Evolutionary conservation across 2,888 invertebrate genomes (phyloP).

Genomic region (Cepaea hortensis): DNA sequence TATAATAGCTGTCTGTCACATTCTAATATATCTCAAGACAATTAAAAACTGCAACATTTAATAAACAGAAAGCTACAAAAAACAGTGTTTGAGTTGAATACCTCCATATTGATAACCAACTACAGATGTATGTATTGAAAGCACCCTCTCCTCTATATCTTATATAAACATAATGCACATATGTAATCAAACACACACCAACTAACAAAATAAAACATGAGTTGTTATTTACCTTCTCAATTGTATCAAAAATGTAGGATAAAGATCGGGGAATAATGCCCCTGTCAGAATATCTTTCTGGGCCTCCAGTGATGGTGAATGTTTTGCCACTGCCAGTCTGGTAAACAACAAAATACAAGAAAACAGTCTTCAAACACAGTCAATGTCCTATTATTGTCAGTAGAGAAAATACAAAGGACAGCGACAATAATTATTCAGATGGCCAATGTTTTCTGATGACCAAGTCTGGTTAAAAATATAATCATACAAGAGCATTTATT

Average conservation of each 20-base stretch:
- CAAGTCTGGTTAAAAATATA: too few relatives aligned
- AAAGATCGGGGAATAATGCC: conserved; percentile 76
- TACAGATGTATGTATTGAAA: too few relatives aligned
- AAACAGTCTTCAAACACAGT: conserved; percentile 76
- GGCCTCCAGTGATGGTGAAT: conserved; percentile 77
- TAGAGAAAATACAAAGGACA: background rate
- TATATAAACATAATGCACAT: too few relatives aligned
- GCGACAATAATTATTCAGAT: background rate
- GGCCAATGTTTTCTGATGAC: too few relatives aligned
- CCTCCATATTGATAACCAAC: too few relatives aligned
- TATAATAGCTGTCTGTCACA: background rate
- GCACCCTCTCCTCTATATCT: too few relatives aligned
- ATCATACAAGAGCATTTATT: too few relatives aligned
- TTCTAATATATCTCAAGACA: too few relatives aligned
- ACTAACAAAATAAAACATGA: background rate
- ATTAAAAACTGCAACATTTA: too few relatives aligned
- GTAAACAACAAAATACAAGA: background rate
- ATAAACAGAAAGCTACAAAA: too few relatives aligned
- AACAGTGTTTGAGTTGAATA: background rate
- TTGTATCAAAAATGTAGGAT: conserved; percentile 74
- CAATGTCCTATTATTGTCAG: conserved; percentile 67
- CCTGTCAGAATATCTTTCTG: conserved; percentile 73
- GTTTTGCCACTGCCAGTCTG: conserved; percentile 78
- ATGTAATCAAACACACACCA: background rate
- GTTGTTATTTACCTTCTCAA: conserved; percentile 63